Base-by-base conservation (phyloP, 2,888 invertebrate genomes). In the Acrocera orbiculus region DNA sequence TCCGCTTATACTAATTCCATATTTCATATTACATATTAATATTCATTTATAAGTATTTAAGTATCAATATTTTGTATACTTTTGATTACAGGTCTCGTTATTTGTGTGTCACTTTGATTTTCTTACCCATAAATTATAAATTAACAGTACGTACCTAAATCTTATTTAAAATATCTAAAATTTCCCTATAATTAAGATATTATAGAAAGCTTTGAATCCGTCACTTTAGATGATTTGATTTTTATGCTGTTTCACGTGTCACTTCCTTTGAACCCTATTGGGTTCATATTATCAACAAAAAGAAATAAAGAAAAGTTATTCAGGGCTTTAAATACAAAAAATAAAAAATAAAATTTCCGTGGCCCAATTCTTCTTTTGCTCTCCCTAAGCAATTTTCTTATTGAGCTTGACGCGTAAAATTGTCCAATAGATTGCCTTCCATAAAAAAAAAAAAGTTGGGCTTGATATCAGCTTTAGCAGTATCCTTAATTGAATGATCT, bases 401-500 rank as follows among this genome's bases (percentile, higher is more conserved):
- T 28, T 15, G 14, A 27, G 29, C 32, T 29, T 27, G 37, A 30
- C 25, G 11, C 24, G 32, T 30, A 38, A 30, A 38, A 38, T 32
- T 34, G 33, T 39, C 34, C 35, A 22, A 39, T 41, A 27, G 37
- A 41, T 37, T 41, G 32, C 25, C 25, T 35, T 33, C 15, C 23
- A 25, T 34, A 26, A 26, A 35, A 26, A 37, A 31, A 19, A 22
- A 16, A 8, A 34, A 24, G 10, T 15, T 23, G 11, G 16, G 20
- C 22, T 26, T 11, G 30, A 35, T 30, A 35, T 35, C 35, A 37
- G 27, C 17, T 30, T 22, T 22, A 24, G 28, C 32, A 20, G 36
- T 36, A 36, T 34, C 28, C 44, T 42, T 44, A 44, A 44, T 44
- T 44, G 44, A 44, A 44, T 44, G 44, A 44, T 44, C 44, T n/a